Evolutionary conservation across 2,113 vertebrate genomes (phyloP), one percentile per base, ranked within the genome.

Genomic region (Anarhynchus alexandrinus): DNA sequence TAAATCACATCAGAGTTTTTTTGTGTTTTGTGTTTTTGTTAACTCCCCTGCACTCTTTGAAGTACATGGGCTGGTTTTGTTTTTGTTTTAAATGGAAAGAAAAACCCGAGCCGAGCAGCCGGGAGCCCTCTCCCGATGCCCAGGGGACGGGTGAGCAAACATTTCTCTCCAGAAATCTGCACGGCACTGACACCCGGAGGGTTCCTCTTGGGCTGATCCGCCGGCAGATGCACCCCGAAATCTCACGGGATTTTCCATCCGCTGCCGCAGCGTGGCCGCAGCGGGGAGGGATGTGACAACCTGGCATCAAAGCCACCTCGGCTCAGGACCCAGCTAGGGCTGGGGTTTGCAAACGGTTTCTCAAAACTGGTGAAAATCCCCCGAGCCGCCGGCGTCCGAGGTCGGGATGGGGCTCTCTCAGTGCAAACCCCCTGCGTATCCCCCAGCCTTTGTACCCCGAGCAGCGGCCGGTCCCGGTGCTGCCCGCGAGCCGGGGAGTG

Each of bases 41-140:
- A 90, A 92, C 91, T 96, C 85, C 79, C 62, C 84, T 76, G 38
- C 1, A 5, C 77, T 72, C 94, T 96, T 96, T 96, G 88, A 89
- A 36, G 90, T 94, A 3, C 73, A 49, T 8, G 71, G 42, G 65
- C 79, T 93, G 88, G 80, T 94, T 96, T 91, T 77, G 82, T 18
- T 76, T 95, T 90, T 82, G 61, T 74, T 96, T 22, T 40, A 59
- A 90, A 82, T 40, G 78, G 82, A 66, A 86, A 69, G n/a, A 9
- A 85, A 23, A 43, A 76, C 16, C 2, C 4, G 19, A 54, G 26
- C n/a, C 2, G 9, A 45, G 70, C 38, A 29, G 66, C 36, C 22
- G 4, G 64, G 40, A 94, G 67, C 73, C 79, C 54, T 93, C 32
- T 88, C 42, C 59, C 58, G 32, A 22, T 32, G 34, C 82, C 83